Evolutionary conservation across 2,888 invertebrate species (phyloP), one percentile per base, ranked within the genome.

Genomic region (Lamproptera curius): DNA sequence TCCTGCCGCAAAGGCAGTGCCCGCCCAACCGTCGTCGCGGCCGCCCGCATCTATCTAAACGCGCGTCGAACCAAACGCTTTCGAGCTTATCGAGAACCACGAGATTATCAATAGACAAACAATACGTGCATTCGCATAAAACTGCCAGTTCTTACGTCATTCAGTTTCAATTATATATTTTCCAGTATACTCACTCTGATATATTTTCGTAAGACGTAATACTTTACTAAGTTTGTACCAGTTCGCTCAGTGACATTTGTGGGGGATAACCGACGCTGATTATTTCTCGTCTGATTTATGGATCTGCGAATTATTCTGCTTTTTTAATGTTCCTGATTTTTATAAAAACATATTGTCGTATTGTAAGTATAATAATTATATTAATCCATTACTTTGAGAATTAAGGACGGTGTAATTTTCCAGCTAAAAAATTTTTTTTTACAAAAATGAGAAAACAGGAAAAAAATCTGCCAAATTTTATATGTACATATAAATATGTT

Each of bases 1-100:
- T 83, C 79, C 82, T 80, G 84, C 80, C 75, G 81, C 80, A 80
- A 65, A 69, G 69, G 64, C 76, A 83, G 83, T 83, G 69, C 69
- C 72, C 73, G 72, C 69, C 71, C 73, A 70, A 61, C 71, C 55
- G 66, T 65, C 71, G 71, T 54, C 56, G 64, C 55, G 76, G 65
- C 61, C 65, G 65, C 70, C 56, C 79, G 79, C 63, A 67, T 62
- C 46, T 28, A 46, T 51, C 54, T 47, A 51, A 16, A 52, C 58
- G 55, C 57, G 58, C 54, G 61, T 47, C 57, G 61, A 57, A 42
- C 44, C n/a, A 23, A 16, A 31, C 31, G 44, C 49, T 16, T 16
- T 33, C 49, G 49, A 49, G 49, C 40, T 49, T 49, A 34, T 35
- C 33, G 36, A 34, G 44, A 44, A 40, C 40, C 35, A 40, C 35